phyloP scores from a whole-genome alignment of 2,888 invertebrate species.

The Cryptocephalus primarius region DNA sequence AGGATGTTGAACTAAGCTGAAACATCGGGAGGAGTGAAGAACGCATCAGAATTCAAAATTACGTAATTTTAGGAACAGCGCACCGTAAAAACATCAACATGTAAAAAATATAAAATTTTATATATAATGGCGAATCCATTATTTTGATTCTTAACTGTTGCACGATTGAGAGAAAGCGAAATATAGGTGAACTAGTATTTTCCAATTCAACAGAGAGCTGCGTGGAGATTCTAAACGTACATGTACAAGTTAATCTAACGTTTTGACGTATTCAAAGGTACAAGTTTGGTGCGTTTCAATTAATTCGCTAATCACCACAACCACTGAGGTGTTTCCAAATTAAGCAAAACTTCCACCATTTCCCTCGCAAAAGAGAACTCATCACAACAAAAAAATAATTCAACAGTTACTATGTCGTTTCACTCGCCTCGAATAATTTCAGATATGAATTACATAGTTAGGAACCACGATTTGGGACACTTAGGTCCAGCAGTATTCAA shows the following conservation, averaged over 20 bases:
- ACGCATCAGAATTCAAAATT: background rate
- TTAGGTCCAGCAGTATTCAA: conserved; percentile 29
- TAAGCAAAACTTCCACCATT: conserved; percentile 7
- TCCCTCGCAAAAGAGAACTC: conserved; percentile 15
- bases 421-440: conserved; percentile 23
- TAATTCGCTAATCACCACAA: no score
- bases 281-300: no score
- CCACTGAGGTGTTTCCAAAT: conserved; percentile 1
- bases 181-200: no score
- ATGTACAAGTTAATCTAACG: no score
- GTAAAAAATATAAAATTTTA: no score
- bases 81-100: no score
- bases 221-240: no score
- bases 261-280: no score
- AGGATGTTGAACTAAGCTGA: background rate
- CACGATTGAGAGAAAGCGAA: no score
- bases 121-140: no score
- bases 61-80: conserved; percentile 5
- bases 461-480: conserved; percentile 34
- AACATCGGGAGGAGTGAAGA: background rate
- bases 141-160: no score
- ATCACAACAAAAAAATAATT: conserved; percentile 4
- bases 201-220: no score
- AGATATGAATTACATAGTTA: conserved; percentile 39
- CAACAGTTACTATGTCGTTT: conserved; percentile 13